Evolutionary conservation across 2,888 invertebrate species (phyloP).

Genomic region (Pilophorus perplexus): DNA sequence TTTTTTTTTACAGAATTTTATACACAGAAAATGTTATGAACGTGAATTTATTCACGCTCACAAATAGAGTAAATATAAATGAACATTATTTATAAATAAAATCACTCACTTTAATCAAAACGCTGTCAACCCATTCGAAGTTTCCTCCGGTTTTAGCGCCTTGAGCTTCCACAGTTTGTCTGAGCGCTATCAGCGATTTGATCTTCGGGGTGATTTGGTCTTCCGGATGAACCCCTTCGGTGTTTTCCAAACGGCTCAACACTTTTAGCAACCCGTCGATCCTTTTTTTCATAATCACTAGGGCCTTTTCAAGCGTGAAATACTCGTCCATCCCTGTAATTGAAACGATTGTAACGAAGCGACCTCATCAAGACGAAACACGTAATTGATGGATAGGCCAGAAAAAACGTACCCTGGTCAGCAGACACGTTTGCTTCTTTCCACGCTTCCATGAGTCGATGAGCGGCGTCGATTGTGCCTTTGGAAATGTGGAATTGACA

Average conservation of each 20-base stretch:
- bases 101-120: slow-evolving; percentile 69
- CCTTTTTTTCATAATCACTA: slow-evolving; percentile 20
- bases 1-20: not conserved
- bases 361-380: too few relatives aligned
- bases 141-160: slow-evolving; percentile 65
- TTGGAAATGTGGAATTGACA: not conserved
- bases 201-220: not conserved
- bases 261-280: slow-evolving; percentile 3
- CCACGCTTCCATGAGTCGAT: slow-evolving; percentile 15
- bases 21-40: not conserved
- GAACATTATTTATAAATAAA: not conserved
- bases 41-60: not conserved
- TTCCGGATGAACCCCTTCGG: not conserved
- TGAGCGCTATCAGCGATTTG: not conserved
- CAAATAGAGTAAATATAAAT: not conserved
- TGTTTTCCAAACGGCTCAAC: not conserved
- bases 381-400: too few relatives aligned
- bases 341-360: not conserved
- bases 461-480: not conserved
- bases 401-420: slow-evolving; percentile 5
- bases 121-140: slow-evolving; percentile 90
- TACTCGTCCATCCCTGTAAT: slow-evolving; percentile 5
- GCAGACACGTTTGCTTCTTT: not conserved
- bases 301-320: slow-evolving; percentile 23
- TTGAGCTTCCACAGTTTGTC: slow-evolving; percentile 22